These are phyloP conservation scores for Xestia rhomboidea DNA, from an alignment of 2,888 invertebrate genomes.

Conservation along the genomic window DNA sequence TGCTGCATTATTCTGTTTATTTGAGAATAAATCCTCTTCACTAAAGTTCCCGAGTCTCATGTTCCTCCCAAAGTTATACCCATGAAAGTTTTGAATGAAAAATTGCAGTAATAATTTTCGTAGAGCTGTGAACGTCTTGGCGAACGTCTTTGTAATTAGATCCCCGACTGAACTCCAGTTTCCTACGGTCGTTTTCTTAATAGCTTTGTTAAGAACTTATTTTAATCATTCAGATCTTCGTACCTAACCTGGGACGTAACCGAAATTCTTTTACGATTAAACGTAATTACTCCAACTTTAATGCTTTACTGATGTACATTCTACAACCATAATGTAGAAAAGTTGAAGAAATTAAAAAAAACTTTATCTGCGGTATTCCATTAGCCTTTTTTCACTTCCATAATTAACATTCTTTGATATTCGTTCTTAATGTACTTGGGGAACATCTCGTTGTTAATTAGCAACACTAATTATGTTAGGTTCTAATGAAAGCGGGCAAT, in stretches of 20 bases:
- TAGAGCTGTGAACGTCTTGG: slow-evolving; percentile 81
- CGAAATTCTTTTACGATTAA: slow-evolving; percentile 51
- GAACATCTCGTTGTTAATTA: slow-evolving; percentile 66
- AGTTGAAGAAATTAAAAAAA: slow-evolving; percentile 39
- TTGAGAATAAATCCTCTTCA: slow-evolving; percentile 77
- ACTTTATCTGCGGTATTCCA: slow-evolving; percentile 31
- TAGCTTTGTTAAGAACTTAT: slow-evolving; percentile 79
- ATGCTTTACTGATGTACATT: slow-evolving; percentile 31
- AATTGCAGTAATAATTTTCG: slow-evolving; percentile 87
- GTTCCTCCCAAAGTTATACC: slow-evolving; percentile 76
- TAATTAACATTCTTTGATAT: slow-evolving; percentile 65
- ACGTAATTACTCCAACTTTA: slow-evolving; percentile 31
- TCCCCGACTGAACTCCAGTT: slow-evolving; percentile 77
- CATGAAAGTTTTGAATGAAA: slow-evolving; percentile 86
- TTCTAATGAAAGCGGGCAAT: slow-evolving; percentile 75
- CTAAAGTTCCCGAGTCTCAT: slow-evolving; percentile 72
- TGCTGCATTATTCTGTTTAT: slow-evolving; percentile 75
- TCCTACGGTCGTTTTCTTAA: slow-evolving; percentile 78
- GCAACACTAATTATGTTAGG: slow-evolving; percentile 72
- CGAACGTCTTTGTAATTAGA: slow-evolving; percentile 83
- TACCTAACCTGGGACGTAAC: slow-evolving; percentile 33
- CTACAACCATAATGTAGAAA: slow-evolving; percentile 20
- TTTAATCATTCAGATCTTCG: slow-evolving; percentile 66
- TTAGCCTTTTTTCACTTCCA: slow-evolving; percentile 45
- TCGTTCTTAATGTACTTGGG: slow-evolving; percentile 55